phyloP scores from a whole-genome alignment of 2,888 invertebrate species.

The Ethmia dodecea region DNA sequence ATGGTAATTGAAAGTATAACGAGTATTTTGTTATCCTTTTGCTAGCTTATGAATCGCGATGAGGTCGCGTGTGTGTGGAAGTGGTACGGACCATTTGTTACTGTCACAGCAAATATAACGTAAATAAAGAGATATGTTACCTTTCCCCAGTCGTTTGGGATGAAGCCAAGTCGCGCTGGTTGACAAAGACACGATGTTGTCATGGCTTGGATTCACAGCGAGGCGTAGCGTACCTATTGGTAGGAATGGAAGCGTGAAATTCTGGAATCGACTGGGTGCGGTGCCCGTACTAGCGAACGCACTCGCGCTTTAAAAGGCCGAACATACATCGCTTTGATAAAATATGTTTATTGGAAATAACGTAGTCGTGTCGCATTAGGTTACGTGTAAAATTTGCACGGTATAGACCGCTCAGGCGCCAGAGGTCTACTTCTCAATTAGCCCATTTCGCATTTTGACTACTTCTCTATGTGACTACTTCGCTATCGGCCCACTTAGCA shows the following conservation, averaged over 20 bases:
- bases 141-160: slow-evolving; percentile 58
- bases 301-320: no score
- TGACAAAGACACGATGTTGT: slow-evolving; percentile 53
- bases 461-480: no score
- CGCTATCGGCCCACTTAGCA: no score
- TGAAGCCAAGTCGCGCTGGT: slow-evolving; percentile 56
- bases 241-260: slow-evolving; percentile 42
- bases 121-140: slow-evolving; percentile 60
- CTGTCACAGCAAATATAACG: slow-evolving; percentile 51
- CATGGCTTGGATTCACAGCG: slow-evolving; percentile 38
- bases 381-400: no score
- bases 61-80: slow-evolving; percentile 14
- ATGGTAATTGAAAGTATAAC: slow-evolving; percentile 12
- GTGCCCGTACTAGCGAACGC: no score
- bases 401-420: no score
- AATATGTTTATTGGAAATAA: no score
- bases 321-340: no score
- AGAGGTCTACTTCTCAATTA: no score
- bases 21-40: slow-evolving; percentile 14
- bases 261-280: slow-evolving; percentile 27
- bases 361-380: no score
- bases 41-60: slow-evolving; percentile 9
- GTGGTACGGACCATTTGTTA: slow-evolving; percentile 41
- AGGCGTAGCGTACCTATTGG: slow-evolving; percentile 28
- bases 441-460: no score